Evolutionary conservation across 2,888 invertebrate genomes (phyloP).

Genomic region (Onchidella celtica): DNA sequence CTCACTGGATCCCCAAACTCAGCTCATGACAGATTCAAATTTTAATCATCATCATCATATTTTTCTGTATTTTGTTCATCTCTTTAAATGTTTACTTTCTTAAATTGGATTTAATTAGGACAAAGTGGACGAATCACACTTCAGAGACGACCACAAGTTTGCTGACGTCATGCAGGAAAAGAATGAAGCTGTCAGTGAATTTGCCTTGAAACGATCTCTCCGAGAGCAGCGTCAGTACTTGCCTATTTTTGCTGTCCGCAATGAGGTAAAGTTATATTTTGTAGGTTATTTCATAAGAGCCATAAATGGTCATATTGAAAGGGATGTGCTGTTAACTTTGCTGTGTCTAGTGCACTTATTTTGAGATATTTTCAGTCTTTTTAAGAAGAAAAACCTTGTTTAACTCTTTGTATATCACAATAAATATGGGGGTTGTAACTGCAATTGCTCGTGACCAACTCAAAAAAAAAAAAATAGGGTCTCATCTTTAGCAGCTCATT

Average conservation of each 20-base stretch:
- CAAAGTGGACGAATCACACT: constrained; percentile 85
- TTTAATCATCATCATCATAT: not conserved
- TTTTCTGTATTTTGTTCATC: not conserved
- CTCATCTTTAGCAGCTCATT: no score
- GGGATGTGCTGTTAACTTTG: not conserved
- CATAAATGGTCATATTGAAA: no score
- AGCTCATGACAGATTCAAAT: no score
- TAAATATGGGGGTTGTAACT: no score
- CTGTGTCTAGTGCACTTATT: not conserved
- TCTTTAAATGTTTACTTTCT: not conserved
- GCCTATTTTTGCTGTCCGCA: constrained; percentile 96
- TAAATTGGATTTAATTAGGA: no score
- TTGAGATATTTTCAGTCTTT: no score
- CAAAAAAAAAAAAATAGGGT: no score
- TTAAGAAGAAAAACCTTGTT: no score
- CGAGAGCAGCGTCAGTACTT: constrained; percentile 93
- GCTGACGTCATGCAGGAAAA: constrained; percentile 91
- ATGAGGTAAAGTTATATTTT: constrained; percentile 84
- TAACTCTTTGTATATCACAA: no score
- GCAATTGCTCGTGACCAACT: no score
- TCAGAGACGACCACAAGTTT: constrained; percentile 96
- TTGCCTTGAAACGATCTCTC: constrained; percentile 90
- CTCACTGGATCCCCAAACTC: no score
- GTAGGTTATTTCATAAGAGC: no score
- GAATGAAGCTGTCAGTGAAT: constrained; percentile 87